Conservation (phyloP, 2,888 invertebrate genomes). For the Acrobeloides nanus region DNA sequence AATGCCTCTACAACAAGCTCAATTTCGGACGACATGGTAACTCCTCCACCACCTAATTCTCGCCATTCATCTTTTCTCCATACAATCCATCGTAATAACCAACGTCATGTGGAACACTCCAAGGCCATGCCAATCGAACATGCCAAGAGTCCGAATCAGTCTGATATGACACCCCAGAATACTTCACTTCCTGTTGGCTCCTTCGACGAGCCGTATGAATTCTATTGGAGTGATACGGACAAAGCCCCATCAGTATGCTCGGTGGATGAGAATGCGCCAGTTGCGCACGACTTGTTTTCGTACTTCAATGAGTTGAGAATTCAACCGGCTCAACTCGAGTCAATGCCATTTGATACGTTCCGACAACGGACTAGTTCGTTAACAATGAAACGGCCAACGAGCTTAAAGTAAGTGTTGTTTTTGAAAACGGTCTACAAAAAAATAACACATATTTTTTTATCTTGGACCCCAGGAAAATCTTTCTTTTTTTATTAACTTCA, state of each 20-base stretch:
- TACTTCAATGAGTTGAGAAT: constrained; percentile 10
- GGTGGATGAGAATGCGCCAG: constrained; percentile 11
- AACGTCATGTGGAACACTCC: too few relatives aligned
- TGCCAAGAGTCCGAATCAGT: not conserved
- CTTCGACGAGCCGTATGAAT: constrained; percentile 31
- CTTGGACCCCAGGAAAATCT: not conserved
- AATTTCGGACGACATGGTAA: constrained; percentile 6
- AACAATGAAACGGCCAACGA: constrained; percentile 15
- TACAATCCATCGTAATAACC: too few relatives aligned
- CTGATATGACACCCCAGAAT: not conserved
- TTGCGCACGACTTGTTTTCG: constrained; percentile 7
- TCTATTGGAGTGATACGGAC: constrained; percentile 19
- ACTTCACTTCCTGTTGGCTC: constrained; percentile 15
- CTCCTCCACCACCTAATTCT: constrained; percentile 10
- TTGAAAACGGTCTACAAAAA: too few relatives aligned
- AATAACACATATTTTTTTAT: too few relatives aligned
- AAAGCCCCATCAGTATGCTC: constrained; percentile 23
- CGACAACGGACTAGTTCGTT: constrained; percentile 5
- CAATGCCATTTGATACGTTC: not conserved
- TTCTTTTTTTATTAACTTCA: not conserved
- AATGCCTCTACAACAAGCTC: constrained; percentile 10
- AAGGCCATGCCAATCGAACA: too few relatives aligned
- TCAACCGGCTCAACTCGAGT: constrained; percentile 3
- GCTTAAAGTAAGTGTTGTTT: constrained; percentile 13
- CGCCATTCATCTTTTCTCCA: not conserved